A percentile compares a stretch with the other conserved stretches of the same genome.
phyloP scores from a whole-genome alignment of 2,888 invertebrate species.

The Apantesis nais region DNA sequence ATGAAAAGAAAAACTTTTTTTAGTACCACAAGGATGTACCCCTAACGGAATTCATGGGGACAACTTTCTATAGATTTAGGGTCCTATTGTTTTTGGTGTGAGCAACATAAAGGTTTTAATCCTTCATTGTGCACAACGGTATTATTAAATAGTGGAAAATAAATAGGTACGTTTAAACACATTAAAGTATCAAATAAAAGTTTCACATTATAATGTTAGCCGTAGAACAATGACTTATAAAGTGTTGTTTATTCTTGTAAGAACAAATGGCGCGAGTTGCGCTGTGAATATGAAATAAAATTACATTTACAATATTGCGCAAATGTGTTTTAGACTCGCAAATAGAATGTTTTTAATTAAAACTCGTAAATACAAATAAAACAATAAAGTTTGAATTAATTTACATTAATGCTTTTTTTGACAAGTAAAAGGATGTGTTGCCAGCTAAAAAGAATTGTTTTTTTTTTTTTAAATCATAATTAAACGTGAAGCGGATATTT shows the following conservation, averaged over 20 bases:
- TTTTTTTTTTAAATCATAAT: not conserved
- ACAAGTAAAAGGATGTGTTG: not conserved
- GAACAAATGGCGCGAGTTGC: not conserved
- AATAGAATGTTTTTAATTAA: not conserved
- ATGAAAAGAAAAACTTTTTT: conserved; percentile 72
- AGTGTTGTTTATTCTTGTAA: not conserved
- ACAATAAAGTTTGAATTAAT: not conserved
- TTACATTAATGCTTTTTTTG: not conserved
- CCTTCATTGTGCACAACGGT: conserved; percentile 49
- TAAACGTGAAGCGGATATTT: not conserved
- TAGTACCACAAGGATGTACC: conserved; percentile 68
- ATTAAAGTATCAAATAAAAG: conserved; percentile 36
- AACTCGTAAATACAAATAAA: not conserved
- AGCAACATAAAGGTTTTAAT: conserved; percentile 64
- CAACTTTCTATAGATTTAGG: conserved; percentile 77
- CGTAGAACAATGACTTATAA: not conserved
- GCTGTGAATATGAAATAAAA: not conserved
- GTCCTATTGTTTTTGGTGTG: conserved; percentile 73
- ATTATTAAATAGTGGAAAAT: conserved; percentile 38
- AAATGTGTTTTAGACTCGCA: not conserved
- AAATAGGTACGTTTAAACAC: conserved; percentile 28
- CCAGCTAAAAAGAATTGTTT: not conserved
- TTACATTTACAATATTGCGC: not conserved
- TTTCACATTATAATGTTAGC: conserved; percentile 6
- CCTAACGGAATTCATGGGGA: conserved; percentile 76